Conservation (phyloP, 2,113 vertebrate species). For the Hippocampus comes region DNA sequence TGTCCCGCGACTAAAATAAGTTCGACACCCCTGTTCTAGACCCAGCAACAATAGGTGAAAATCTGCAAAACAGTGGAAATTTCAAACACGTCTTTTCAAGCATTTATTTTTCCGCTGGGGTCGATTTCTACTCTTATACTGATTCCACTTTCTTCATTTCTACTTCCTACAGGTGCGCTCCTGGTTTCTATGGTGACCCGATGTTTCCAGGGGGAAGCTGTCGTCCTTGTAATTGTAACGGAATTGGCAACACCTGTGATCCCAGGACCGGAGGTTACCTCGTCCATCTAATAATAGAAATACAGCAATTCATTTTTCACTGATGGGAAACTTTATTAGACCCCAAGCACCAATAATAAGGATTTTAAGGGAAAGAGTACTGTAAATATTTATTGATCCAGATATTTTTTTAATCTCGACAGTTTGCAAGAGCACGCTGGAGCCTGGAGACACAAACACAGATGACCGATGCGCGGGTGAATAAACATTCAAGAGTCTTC, state of each 20-base stretch:
- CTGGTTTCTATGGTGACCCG: slow-evolving; percentile 89
- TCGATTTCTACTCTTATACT: neutral
- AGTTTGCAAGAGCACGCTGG: slow-evolving; percentile 84
- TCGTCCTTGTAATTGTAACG: slow-evolving; percentile 81
- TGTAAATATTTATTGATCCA: neutral
- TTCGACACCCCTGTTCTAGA: no score
- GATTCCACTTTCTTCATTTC: slow-evolving; percentile 5
- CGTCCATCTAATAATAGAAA: neutral
- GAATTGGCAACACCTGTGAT: slow-evolving; percentile 82
- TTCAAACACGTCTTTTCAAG: no score
- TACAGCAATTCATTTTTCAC: neutral
- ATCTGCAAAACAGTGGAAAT: no score
- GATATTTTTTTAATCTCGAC: slow-evolving; percentile 19
- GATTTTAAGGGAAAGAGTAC: neutral
- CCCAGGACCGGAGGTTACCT: slow-evolving; percentile 81
- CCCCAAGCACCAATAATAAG: neutral
- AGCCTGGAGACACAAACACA: slow-evolving; percentile 81
- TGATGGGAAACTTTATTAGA: neutral
- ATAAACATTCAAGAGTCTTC: slow-evolving; percentile 3
- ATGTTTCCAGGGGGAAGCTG: slow-evolving; percentile 78
- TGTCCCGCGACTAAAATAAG: no score
- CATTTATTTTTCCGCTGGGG: neutral
- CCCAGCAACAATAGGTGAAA: neutral
- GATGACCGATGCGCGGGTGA: slow-evolving; percentile 82
- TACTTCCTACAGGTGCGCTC: slow-evolving; percentile 79